Conservation (phyloP, 2,888 invertebrate genomes). For the Lissocephala sabroskyi region DNA sequence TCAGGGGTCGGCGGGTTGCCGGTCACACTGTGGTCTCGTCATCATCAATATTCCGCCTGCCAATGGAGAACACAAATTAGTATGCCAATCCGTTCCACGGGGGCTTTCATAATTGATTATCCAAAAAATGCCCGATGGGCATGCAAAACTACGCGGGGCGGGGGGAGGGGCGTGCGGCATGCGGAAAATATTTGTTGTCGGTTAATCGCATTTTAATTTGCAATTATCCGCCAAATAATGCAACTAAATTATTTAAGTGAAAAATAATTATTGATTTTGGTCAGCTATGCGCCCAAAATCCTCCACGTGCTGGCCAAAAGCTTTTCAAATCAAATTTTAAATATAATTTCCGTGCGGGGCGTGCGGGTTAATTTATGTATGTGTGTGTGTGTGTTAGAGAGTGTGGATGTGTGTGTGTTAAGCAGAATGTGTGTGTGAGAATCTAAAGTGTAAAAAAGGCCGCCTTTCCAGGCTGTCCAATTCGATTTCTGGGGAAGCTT, state of each 20-base stretch:
- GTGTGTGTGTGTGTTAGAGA: conserved; percentile 10
- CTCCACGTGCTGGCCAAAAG: no score
- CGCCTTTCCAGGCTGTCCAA: no score
- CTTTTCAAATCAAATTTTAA: no score
- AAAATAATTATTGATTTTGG: conserved; percentile 19
- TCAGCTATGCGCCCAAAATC: not conserved
- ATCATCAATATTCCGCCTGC: conserved; percentile 73
- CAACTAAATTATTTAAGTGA: conserved; percentile 23
- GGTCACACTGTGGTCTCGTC: conserved; percentile 72
- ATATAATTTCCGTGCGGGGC: no score
- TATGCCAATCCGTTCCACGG: not conserved
- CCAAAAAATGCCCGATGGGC: conserved; percentile 4
- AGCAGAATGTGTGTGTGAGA: no score
- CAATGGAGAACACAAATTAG: conserved; percentile 15
- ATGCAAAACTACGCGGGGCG: conserved; percentile 9
- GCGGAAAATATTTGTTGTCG: no score
- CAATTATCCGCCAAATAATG: conserved; percentile 14
- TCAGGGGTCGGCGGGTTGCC: conserved; percentile 15
- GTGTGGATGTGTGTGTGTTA: conserved; percentile 5
- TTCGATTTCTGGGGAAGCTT: no score
- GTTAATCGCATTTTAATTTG: no score
- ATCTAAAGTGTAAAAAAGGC: no score
- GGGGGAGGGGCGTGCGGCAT: not conserved
- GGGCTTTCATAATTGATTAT: not conserved
- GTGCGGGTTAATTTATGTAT: no score